These are phyloP conservation scores for Xylota sylvarum DNA, from an alignment of 2,888 invertebrate genomes.

Conservation along the genomic window DNA sequence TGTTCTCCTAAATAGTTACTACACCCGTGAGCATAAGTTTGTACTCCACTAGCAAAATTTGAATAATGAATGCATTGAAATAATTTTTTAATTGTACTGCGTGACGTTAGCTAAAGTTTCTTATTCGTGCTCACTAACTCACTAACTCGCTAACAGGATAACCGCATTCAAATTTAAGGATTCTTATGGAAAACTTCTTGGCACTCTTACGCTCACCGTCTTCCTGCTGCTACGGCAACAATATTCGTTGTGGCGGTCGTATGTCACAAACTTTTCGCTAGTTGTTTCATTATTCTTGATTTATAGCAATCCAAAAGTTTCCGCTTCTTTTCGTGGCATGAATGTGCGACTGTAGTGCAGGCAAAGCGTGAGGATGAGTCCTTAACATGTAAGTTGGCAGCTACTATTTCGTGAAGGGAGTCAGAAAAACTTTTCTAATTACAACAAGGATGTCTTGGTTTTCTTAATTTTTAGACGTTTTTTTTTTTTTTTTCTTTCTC, in stretches of 20 bases:
- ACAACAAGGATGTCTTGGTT: conserved; percentile 44
- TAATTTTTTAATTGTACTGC: conserved; percentile 31
- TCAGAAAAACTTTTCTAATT: conserved; percentile 61
- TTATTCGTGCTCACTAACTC: conserved; percentile 16
- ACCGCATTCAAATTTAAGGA: conserved; percentile 36
- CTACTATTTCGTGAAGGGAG: conserved; percentile 44
- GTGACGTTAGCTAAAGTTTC: conserved; percentile 35
- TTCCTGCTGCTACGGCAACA: background rate
- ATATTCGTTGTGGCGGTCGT: conserved; percentile 48
- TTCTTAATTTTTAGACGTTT: conserved; percentile 10
- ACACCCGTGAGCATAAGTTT: background rate
- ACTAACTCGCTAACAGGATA: conserved; percentile 29
- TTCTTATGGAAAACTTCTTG: conserved; percentile 48
- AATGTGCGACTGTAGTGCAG: conserved; percentile 3
- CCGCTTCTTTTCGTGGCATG: background rate
- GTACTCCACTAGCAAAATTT: background rate
- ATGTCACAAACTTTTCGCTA: conserved; percentile 54
- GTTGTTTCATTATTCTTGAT: conserved; percentile 58
- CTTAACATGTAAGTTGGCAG: conserved; percentile 20
- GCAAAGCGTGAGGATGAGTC: conserved; percentile 7
- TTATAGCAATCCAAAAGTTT: conserved; percentile 56
- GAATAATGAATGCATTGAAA: conserved; percentile 27
- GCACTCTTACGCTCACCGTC: conserved; percentile 21
- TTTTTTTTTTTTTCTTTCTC: background rate
- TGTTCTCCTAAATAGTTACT: background rate